Base-by-base conservation (phyloP, 2,888 invertebrate genomes). In the Lycocerus yunnanus region DNA sequence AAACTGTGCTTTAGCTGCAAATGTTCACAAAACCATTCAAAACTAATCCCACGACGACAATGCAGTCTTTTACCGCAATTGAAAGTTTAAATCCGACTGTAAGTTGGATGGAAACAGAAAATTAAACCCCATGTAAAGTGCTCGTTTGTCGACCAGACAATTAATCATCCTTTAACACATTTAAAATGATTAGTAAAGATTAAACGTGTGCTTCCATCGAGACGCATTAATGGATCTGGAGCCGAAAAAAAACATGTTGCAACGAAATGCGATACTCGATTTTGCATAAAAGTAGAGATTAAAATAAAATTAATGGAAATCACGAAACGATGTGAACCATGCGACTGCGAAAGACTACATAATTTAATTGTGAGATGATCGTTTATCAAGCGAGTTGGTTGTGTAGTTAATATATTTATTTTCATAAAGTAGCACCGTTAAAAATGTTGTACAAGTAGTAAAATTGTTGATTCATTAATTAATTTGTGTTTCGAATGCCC, bases 401-500 rank as follows among this genome's bases (percentile, higher is more conserved):
- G 20, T 63, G n/a, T n/a, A n/a, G n/a, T n/a, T n/a, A 20, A 63
- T 63, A 18, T 63, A 63, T 63, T 63, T 63, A 63, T 63, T 63
- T 63, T 63, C 16, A 63, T 63, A 63, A 18, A 18, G 61, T 63
- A 63, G 61, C 61, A 63, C 61, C 16, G 20, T 18, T 63, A 63
- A 63, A 63, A 63, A 63, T 63, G 61, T 63, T 18, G 61, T 13
- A 63, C 61, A 63, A 18, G 61, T 63, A 63, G 18, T 63, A 63
- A 63, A 63, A 63, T 63, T 63, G 61, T 63, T 63, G 61, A 20
- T 63, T 63, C 61, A 63, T 63, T 63, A 63, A 63, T 63, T 63
- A 63, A 63, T 20, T 63, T 63, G 20, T 63, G 61, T 63, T 63
- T 63, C 16, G 61, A 18, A 18, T n/a, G 18, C 18, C 20, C 61